Evolutionary conservation across 2,113 vertebrate genomes (phyloP), one percentile per base, ranked within the genome.

Genomic region (Onychorhynchus coronatus): DNA sequence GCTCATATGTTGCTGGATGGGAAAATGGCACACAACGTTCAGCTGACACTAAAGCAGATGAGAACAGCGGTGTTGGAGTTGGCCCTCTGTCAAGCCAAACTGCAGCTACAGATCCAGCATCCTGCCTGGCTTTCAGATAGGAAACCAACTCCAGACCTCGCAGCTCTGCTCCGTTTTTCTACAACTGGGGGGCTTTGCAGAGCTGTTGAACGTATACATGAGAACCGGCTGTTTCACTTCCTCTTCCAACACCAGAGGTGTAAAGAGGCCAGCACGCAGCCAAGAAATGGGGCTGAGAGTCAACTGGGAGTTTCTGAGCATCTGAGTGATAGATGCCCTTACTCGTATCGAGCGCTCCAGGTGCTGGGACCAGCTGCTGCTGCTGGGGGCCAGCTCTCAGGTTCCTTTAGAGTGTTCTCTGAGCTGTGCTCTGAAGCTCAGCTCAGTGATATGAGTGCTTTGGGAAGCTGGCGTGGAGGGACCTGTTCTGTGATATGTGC

Each of bases 121-220:
- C 86, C 88, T 95, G 80, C 92, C 92, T 91, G 91, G 63, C 66
- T 86, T 91, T 93, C 4, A 22, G 83, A 74, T 92, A 71, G 81
- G 92, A 97, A 96, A 89, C 58, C 62, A 95, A 67, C 88, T 96
- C 88, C 92, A 96, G 76, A 93, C 49, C 83, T 92, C 0, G 0
- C 49, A 96, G 86, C 66, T 89, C 95, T 87, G 61, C 76, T 87
- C 44, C 12, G 0, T n/a, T 91, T 96, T 93, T 87, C 92, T 94
- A 39, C 73, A 89, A 16, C 9, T 1, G 17, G 53, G 81, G 85
- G 83, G 22, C 79, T 94, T 91, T 84, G 63, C 70, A 89, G 47
- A 92, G 68, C 91, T 92, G 27, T 41, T 74, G 68, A 93, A 72
- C 0, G 0, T 44, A 42, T 33, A 55, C 86, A 62, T 30, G 46